Base-by-base conservation (phyloP, 2,888 invertebrate genomes). In the Leptopilina syphax region DNA sequence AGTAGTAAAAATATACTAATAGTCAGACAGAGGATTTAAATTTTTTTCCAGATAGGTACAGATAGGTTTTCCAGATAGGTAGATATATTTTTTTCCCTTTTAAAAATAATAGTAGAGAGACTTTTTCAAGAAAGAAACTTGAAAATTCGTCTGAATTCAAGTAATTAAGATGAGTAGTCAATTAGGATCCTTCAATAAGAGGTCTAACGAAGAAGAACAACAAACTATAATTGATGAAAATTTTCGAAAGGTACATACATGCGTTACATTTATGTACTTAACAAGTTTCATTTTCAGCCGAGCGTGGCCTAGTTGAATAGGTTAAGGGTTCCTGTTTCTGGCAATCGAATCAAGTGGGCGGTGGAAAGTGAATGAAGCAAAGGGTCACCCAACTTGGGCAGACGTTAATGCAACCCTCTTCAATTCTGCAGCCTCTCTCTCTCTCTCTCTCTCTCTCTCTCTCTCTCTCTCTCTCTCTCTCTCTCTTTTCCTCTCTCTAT, bases 301-400 rank as follows among this genome's bases (percentile, higher is more conserved):
- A 73, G 34, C 41, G 54, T 57, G 57, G 57, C 18, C 73, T 60
- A 57, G 57, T 50, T 73, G 73, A 73, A 73, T 73, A 12, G 79
- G 65, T 79, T 79, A 66, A 77, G 77, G 81, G 77, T 83, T 82
- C 81, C 82, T 81, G 79, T 84, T 83, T 84, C 84, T 84, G 81
- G 80, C 81, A 84, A 84, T 84, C 84, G 82, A 84, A 85, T 85
- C 77, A 85, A 83, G 83, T 68, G 82, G 83, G 67, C 82, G 79
- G 76, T 77, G 34, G 57, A 57, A 60, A 54, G 73, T 73, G 73
- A 73, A 73, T 73, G 73, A 73, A 73, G 73, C 41, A 73, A 73
- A 57, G 82, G 81, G 80, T 78, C 79, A 81, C 67, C 82, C 80
- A 77, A 66, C 82, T 70, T 77, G 81, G 80, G 78, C 79, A 81